Percentiles rank a stretch among this genome's conserved stretches.
Evolutionary conservation across 2,888 invertebrate genomes (phyloP).

Genomic region (Bugula neritina): DNA sequence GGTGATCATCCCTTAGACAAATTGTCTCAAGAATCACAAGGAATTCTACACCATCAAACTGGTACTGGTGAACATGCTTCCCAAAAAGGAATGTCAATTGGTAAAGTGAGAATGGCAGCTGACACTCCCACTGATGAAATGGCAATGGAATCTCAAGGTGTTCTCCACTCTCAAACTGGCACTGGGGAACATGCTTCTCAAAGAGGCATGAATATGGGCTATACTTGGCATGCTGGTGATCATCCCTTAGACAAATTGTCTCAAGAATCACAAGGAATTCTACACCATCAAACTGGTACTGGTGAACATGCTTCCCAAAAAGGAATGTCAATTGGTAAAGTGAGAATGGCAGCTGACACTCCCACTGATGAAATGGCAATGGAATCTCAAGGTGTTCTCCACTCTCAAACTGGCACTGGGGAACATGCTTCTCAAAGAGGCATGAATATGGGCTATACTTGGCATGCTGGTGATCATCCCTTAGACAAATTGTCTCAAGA

Average conservation of each 20-base stretch:
- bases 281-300: not conserved
- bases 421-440: not conserved
- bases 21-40: not conserved
- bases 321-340: not conserved
- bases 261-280: not conserved
- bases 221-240: not conserved
- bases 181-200: conserved; percentile 19
- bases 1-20: not conserved
- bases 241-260: not conserved
- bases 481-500: not conserved
- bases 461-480: conserved; percentile 14
- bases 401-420: not conserved
- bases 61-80: conserved; percentile 7
- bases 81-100: conserved; percentile 13
- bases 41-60: conserved; percentile 10
- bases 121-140: not conserved
- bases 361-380: too few relatives aligned
- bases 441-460: not conserved
- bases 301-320: not conserved
- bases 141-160: conserved; percentile 8
- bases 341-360: not conserved
- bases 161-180: conserved; percentile 18
- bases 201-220: conserved; percentile 21
- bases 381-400: conserved; percentile 20
- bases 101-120: not conserved